Evolutionary conservation across 2,888 invertebrate genomes (phyloP).

Genomic region (Ochlodes sylvanus): DNA sequence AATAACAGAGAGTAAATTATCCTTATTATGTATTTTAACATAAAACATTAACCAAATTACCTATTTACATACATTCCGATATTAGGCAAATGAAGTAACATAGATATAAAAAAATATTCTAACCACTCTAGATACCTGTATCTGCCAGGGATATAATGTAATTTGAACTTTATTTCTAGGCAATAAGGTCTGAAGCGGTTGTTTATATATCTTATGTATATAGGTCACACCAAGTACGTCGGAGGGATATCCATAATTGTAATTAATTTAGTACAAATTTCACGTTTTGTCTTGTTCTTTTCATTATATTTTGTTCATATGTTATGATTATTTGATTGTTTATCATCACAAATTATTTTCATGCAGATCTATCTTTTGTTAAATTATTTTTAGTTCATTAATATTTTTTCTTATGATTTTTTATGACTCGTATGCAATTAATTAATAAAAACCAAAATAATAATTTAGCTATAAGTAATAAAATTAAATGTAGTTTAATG

Average conservation of each 20-base stretch:
- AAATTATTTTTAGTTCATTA: conserved; percentile 3
- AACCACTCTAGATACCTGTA: neutral
- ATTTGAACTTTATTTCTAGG: neutral
- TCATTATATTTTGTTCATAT: neutral
- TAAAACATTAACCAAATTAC: too few species aligned
- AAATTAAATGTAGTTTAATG: conserved; percentile 37
- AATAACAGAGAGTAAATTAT: neutral
- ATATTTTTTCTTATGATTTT: neutral
- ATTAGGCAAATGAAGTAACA: neutral
- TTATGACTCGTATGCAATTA: conserved; percentile 7
- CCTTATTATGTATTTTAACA: too few species aligned
- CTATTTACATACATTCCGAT: too few species aligned
- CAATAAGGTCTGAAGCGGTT: neutral
- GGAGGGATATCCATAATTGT: conserved; percentile 5
- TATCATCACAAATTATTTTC: neutral
- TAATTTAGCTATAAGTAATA: conserved; percentile 43
- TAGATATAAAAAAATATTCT: neutral
- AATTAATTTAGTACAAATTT: conserved; percentile 48
- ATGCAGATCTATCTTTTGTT: neutral
- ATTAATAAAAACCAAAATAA: conserved; percentile 46
- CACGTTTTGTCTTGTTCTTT: conserved; percentile 22
- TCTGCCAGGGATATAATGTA: neutral
- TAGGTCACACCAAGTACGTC: neutral
- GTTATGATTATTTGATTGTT: conserved; percentile 1
- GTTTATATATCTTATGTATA: neutral